These are phyloP conservation scores for Cynaeus angustus DNA, from an alignment of 2,888 invertebrate species.

Conservation along the genomic window DNA sequence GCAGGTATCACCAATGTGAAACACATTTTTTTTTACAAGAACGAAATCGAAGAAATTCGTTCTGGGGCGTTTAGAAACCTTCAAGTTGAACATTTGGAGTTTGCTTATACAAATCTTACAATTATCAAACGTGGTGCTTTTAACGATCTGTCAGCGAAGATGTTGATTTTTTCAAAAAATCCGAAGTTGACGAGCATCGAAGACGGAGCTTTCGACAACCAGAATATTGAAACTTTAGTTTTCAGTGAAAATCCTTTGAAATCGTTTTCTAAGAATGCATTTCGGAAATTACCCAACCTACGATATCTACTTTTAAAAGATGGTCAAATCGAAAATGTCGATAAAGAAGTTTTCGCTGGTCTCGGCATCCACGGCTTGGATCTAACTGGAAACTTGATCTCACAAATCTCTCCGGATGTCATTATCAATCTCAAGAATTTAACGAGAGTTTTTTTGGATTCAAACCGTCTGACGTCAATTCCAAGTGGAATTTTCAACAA, in stretches of 20 bases:
- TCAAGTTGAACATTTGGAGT: neutral
- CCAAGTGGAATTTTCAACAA: constrained; percentile 1
- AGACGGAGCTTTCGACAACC: constrained; percentile 9
- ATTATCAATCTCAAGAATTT: neutral
- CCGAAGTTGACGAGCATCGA: neutral
- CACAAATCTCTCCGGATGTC: neutral
- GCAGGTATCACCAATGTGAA: constrained; percentile 3
- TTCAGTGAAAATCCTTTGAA: neutral
- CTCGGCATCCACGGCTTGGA: neutral
- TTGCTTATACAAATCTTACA: neutral
- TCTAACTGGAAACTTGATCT: neutral
- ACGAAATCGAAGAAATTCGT: constrained; percentile 3
- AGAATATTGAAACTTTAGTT: neutral
- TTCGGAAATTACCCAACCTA: neutral
- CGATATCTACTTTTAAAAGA: neutral
- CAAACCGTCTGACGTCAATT: constrained; percentile 6
- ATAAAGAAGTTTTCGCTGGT: neutral
- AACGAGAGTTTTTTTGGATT: neutral
- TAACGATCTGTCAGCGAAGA: neutral
- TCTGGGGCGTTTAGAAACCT: constrained; percentile 13
- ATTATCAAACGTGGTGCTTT: neutral
- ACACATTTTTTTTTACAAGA: neutral
- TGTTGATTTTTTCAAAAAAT: neutral
- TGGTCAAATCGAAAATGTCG: neutral
- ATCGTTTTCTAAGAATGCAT: neutral